Conservation (phyloP, 2,888 invertebrate genomes). For the Crematogaster levior region DNA sequence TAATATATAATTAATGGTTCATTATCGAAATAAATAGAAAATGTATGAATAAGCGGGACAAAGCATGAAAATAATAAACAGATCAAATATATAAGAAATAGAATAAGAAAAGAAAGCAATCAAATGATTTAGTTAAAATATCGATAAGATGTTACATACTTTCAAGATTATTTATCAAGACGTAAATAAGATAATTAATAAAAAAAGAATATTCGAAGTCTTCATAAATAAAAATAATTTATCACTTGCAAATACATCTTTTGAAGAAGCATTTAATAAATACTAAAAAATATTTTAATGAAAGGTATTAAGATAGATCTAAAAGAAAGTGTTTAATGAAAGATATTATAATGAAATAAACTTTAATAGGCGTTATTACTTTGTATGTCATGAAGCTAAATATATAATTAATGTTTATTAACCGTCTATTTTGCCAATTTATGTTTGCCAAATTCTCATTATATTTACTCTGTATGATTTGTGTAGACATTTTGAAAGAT, state of each 20-base stretch:
- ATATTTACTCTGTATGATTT: neutral
- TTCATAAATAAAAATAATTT: neutral
- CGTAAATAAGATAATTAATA: neutral
- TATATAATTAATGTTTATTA: neutral
- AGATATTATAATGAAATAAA: too few relatives aligned
- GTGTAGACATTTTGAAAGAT: slow-evolving; percentile 39
- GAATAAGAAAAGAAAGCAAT: neutral
- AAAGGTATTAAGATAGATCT: neutral
- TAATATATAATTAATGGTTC: neutral
- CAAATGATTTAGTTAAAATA: neutral
- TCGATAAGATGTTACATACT: neutral
- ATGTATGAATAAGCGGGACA: neutral
- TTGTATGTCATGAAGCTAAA: too few relatives aligned
- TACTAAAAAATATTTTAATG: neutral
- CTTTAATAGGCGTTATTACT: too few relatives aligned
- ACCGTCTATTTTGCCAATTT: neutral
- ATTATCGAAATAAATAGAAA: neutral
- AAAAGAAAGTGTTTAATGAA: too few relatives aligned
- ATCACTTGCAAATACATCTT: neutral
- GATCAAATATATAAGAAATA: neutral
- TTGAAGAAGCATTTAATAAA: neutral
- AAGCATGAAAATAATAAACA: neutral
- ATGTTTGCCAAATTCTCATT: neutral
- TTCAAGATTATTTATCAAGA: neutral
- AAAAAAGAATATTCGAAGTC: neutral